These are phyloP conservation scores for Ahaetulla prasina DNA, from an alignment of 2,113 vertebrate species.

Conservation along the genomic window DNA sequence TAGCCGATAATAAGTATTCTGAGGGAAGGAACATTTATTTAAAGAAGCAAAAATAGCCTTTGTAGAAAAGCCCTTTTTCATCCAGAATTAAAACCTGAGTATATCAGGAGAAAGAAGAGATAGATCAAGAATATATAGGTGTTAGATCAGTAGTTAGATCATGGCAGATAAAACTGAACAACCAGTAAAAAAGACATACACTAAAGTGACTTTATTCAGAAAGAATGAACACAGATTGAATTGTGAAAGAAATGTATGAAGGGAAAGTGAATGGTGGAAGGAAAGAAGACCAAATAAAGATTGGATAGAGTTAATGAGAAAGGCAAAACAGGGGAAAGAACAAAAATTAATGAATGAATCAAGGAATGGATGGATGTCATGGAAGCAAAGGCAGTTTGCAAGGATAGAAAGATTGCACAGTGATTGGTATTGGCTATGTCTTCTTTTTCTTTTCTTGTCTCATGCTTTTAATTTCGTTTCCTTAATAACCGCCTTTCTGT, in stretches of 20 bases:
- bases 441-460: background rate
- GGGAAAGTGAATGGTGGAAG: background rate
- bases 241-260: background rate
- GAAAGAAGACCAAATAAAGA: background rate
- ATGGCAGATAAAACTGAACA: background rate
- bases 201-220: background rate
- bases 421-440: background rate
- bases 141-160: background rate
- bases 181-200: background rate
- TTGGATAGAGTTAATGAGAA: background rate
- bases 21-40: background rate
- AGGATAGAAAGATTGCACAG: background rate
- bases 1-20: background rate
- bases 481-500: background rate
- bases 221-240: background rate
- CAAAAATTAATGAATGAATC: background rate
- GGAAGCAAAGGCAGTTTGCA: background rate
- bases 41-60: background rate
- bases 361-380: background rate
- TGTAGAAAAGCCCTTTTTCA: background rate
- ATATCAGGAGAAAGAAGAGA: background rate
- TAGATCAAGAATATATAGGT: background rate
- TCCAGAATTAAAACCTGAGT: background rate
- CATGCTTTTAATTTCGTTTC: background rate
- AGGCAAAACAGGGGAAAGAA: background rate